phyloP scores from a whole-genome alignment of 2,113 vertebrate species.

The Lycaon pictus region DNA sequence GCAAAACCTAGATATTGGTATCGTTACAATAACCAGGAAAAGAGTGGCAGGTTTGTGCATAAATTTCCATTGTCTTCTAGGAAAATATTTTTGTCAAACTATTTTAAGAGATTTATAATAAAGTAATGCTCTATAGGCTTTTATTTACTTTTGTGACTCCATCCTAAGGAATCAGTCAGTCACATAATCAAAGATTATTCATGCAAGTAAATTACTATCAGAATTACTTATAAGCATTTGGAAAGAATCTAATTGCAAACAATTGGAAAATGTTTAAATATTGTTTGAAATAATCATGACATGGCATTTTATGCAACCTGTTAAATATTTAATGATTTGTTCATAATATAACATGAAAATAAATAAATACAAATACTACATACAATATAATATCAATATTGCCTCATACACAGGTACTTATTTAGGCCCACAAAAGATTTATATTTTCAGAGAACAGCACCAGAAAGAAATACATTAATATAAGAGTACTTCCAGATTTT shows the following conservation, averaged over 20 bases:
- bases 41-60: background rate
- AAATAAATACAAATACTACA: background rate
- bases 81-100: background rate
- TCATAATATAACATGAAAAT: background rate
- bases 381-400: background rate
- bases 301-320: background rate
- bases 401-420: background rate
- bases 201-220: background rate
- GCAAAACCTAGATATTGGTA: background rate
- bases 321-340: slow-evolving; percentile 13
- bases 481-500: background rate
- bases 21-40: background rate
- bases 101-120: background rate
- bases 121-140: background rate
- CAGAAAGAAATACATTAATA: background rate
- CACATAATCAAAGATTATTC: background rate
- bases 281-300: background rate
- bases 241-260: background rate
- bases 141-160: background rate
- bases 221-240: background rate
- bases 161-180: background rate
- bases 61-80: background rate
- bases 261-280: background rate
- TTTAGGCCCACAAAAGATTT: background rate
- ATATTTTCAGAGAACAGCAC: background rate